Evolutionary conservation across 2,113 vertebrate species (phyloP), one percentile per base, ranked within the genome.

Genomic region (Cromileptes altivelis): DNA sequence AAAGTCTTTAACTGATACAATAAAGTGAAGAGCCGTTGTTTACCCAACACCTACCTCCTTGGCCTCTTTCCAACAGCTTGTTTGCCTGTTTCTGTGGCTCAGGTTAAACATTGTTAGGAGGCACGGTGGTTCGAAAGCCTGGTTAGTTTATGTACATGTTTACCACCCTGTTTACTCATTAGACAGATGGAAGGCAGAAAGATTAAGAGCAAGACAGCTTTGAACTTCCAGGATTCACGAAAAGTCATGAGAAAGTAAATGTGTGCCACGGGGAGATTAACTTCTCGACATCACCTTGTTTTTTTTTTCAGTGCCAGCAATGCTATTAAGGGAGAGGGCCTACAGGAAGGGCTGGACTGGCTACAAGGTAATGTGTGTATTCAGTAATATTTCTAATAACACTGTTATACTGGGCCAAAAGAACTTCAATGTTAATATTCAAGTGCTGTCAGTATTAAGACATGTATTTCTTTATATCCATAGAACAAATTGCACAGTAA

Each of bases 301-400:
- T 93, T 76, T 93, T 76, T 52, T 94, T 95, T 86, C 91, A 98
- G 98, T 93, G 97, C 98, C 75, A 99, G 98, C 85, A 96, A 99
- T 90, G 98, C 98, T 82, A 94, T 99, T 78, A 98, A 97, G 94
- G 98, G 98, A 86, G 98, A 99, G 85, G 98, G 98, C 72, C 93
- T 99, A 5, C 97, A 98, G 87, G 98, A 99, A 90, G 98, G 98
- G 37, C 95, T 99, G 81, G 98, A 99, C 88, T 99, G 98, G 98
- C 96, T 99, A 55, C 98, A 99, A 97, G 98, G 98, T 99, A 96
- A 68, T 0, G 6, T 3, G 27, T 49, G 19, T 65, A 15, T 53
- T 67, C 2, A 70, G 17, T 45, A 11, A 45, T 65, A 21, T 1
- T 30, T 56, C 52, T 8, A 8, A 77, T 70, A 7, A 47, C 47